A percentile compares a stretch with the other conserved stretches of the same genome.
Conservation (phyloP, 2,888 invertebrate species). For the Drosophila quinaria region DNA sequence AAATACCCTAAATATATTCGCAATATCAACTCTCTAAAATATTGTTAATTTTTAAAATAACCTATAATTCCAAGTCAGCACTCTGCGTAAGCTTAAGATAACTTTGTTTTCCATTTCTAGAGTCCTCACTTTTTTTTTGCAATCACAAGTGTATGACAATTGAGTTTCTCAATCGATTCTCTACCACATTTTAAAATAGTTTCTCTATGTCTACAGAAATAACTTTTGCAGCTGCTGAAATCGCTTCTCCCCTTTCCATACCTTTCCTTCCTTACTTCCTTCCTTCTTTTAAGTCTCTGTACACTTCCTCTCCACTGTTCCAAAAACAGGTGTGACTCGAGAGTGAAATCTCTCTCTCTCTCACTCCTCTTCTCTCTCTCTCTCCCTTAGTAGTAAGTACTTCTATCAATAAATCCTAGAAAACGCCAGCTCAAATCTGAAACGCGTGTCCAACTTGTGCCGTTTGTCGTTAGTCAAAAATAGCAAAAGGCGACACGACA, state of each 20-base stretch:
- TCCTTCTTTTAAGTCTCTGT: conserved; percentile 4
- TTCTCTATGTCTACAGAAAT: neutral
- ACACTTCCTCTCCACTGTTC: conserved; percentile 32
- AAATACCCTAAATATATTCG: no score
- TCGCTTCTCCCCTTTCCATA: neutral
- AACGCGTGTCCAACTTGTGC: conserved; percentile 77
- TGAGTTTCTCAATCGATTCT: neutral
- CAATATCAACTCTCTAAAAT: no score
- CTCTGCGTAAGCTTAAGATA: neutral
- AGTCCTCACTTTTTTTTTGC: neutral
- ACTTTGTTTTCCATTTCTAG: neutral
- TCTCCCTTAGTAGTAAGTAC: neutral
- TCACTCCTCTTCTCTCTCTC: neutral
- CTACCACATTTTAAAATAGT: neutral
- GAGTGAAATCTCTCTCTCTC: neutral
- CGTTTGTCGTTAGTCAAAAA: conserved; percentile 70
- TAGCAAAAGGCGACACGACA: conserved; percentile 56
- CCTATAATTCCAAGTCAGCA: neutral
- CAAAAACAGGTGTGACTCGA: conserved; percentile 48
- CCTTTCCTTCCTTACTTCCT: conserved; percentile 9
- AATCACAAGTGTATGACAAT: neutral
- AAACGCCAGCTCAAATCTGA: conserved; percentile 54
- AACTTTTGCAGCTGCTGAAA: conserved; percentile 40
- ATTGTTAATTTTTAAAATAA: no score
- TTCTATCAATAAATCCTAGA: conserved; percentile 1